Percentiles rank a stretch among this genome's conserved stretches.
phyloP scores from a whole-genome alignment of 2,113 vertebrate genomes.

The Platysternon megacephalum region DNA sequence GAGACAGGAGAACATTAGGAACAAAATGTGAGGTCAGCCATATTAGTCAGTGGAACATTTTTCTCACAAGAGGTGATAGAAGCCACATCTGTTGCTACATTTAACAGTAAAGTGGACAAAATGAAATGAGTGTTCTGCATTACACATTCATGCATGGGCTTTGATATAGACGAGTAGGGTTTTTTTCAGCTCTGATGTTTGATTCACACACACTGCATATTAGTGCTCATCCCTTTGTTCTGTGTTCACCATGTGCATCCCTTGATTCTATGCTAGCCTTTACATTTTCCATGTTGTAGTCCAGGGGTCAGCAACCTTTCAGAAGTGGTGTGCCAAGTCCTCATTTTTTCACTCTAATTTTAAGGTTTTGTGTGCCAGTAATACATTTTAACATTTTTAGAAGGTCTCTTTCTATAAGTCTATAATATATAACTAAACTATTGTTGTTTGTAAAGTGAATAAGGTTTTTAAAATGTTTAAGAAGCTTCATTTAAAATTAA shows the following conservation, averaged over 20 bases:
- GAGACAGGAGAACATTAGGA: not conserved
- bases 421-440: too few species aligned
- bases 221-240: not conserved
- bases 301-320: too few species aligned
- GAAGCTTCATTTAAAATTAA: too few species aligned
- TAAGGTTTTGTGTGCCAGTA: too few species aligned
- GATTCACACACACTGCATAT: not conserved
- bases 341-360: too few species aligned
- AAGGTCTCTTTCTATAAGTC: too few species aligned
- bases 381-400: too few species aligned
- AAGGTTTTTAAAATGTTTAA: too few species aligned
- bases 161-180: not conserved
- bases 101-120: not conserved
- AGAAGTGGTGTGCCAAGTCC: too few species aligned
- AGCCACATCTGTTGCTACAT: not conserved
- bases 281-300: not conserved
- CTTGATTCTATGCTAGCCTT: accelerated
- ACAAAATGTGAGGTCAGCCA: not conserved
- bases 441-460: too few species aligned
- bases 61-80: not conserved
- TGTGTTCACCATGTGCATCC: accelerated
- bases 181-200: not conserved
- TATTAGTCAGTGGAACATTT: not conserved
- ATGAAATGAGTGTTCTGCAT: not conserved
- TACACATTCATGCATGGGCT: not conserved